A percentile compares a stretch with the other conserved stretches of the same genome.
These are phyloP conservation scores for Siniperca knerii DNA, from an alignment of 2,113 vertebrate genomes.

Conservation along the genomic window DNA sequence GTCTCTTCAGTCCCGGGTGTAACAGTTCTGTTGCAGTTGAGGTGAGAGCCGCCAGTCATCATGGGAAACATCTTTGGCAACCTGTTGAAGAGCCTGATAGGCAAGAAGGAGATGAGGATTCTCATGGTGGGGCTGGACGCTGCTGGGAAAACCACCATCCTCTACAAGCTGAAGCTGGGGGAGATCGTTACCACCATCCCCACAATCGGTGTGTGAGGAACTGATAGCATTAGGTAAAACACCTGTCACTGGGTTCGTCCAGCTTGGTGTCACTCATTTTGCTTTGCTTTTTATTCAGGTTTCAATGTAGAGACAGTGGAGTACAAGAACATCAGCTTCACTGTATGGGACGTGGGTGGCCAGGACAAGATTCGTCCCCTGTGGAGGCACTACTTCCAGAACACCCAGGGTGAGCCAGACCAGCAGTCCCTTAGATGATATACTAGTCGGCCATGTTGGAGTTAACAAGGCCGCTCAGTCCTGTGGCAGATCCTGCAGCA, in stretches of 20 bases:
- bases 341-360: slow-evolving; percentile 98
- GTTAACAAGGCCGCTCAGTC: slow-evolving; percentile 27
- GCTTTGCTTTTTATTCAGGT: slow-evolving; percentile 78
- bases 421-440: slow-evolving; percentile 6
- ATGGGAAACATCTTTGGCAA: slow-evolving; percentile 96
- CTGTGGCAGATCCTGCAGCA: slow-evolving; percentile 37
- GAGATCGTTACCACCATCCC: slow-evolving; percentile 96
- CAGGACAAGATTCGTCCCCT: slow-evolving; percentile 98
- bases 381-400: slow-evolving; percentile 99
- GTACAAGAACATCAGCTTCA: slow-evolving; percentile 99
- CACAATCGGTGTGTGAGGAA: slow-evolving; percentile 86
- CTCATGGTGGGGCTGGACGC: slow-evolving; percentile 95
- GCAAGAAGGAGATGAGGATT: slow-evolving; percentile 96
- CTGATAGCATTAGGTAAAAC: background rate
- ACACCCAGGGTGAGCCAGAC: slow-evolving; percentile 91
- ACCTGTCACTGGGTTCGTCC: background rate
- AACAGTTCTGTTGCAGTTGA: slow-evolving; percentile 62
- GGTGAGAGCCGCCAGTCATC: slow-evolving; percentile 64
- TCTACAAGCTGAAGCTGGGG: slow-evolving; percentile 94
- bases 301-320: slow-evolving; percentile 98
- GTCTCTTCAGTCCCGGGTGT: slow-evolving; percentile 14
- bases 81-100: slow-evolving; percentile 94
- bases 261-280: background rate
- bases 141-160: slow-evolving; percentile 94
- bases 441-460: slow-evolving; percentile 4